phyloP scores from a whole-genome alignment of 2,888 invertebrate genomes.

The Rhingia rostrata region DNA sequence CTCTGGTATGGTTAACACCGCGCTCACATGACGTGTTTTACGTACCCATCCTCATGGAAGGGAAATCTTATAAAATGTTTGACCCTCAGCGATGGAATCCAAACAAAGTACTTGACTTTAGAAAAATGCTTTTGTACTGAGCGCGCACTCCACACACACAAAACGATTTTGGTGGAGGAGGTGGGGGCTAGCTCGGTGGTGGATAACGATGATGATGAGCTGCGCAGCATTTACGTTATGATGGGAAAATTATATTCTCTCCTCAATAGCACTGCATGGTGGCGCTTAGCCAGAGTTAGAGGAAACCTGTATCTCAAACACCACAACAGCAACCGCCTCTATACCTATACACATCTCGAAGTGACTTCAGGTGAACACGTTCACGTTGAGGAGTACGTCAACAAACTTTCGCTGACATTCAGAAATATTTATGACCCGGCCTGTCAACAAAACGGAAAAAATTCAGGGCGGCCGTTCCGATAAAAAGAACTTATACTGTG shows the following conservation, averaged over 20 bases:
- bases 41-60: background rate
- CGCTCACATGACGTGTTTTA: background rate
- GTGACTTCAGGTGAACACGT: slow-evolving; percentile 60
- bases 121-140: slow-evolving; percentile 70
- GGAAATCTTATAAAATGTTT: slow-evolving; percentile 56
- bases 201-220: slow-evolving; percentile 26
- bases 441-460: slow-evolving; percentile 46
- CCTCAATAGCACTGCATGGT: slow-evolving; percentile 26
- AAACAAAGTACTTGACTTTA: slow-evolving; percentile 69
- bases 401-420: slow-evolving; percentile 67
- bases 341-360: slow-evolving; percentile 14
- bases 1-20: slow-evolving; percentile 14
- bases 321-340: slow-evolving; percentile 14
- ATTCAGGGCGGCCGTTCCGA: slow-evolving; percentile 12
- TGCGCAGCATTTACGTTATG: slow-evolving; percentile 35
- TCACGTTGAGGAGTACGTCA: slow-evolving; percentile 53
- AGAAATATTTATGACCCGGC: slow-evolving; percentile 49
- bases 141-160: slow-evolving; percentile 34
- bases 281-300: slow-evolving; percentile 60
- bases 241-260: slow-evolving; percentile 57
- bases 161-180: background rate
- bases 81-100: slow-evolving; percentile 68
- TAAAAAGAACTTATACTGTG: slow-evolving; percentile 9
- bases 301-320: slow-evolving; percentile 55
- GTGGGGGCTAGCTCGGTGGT: background rate